Conservation (phyloP, 2,113 vertebrate genomes). For the Anhinga anhinga region DNA sequence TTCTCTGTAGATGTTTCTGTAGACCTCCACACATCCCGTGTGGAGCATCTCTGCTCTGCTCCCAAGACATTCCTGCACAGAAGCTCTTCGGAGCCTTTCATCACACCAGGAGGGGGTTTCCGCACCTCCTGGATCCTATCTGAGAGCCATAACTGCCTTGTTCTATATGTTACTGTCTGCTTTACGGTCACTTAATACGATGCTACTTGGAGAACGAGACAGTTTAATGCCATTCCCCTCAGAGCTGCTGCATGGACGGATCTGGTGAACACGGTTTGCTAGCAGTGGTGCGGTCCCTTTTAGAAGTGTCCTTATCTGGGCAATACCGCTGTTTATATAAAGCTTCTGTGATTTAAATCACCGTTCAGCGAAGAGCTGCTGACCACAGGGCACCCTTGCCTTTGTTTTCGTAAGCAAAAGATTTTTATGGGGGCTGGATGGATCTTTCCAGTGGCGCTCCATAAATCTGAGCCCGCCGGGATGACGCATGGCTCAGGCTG, state of each 20-base stretch:
- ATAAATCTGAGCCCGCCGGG: rapidly evolving
- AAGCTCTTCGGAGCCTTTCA: not conserved
- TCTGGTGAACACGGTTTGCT: not conserved
- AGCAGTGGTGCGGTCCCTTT: not conserved
- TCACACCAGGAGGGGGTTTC: not conserved
- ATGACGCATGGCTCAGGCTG: not conserved
- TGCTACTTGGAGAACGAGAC: not conserved
- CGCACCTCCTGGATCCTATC: not conserved
- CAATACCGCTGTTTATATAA: not conserved
- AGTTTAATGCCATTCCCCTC: not conserved
- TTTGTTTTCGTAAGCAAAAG: not conserved
- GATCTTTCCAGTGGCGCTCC: not conserved
- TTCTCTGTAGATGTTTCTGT: not conserved
- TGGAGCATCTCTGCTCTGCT: not conserved
- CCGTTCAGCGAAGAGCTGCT: not conserved
- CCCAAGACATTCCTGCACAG: rapidly evolving
- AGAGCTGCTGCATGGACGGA: not conserved
- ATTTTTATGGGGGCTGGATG: not conserved
- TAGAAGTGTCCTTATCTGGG: not conserved
- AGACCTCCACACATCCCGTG: not conserved
- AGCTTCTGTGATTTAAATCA: not conserved
- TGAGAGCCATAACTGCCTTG: not conserved
- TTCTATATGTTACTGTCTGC: not conserved
- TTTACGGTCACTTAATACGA: rapidly evolving
- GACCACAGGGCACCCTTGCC: not conserved